Evolutionary conservation across 2,113 vertebrate genomes (phyloP).

Genomic region (Epinephelus cyanopodus): DNA sequence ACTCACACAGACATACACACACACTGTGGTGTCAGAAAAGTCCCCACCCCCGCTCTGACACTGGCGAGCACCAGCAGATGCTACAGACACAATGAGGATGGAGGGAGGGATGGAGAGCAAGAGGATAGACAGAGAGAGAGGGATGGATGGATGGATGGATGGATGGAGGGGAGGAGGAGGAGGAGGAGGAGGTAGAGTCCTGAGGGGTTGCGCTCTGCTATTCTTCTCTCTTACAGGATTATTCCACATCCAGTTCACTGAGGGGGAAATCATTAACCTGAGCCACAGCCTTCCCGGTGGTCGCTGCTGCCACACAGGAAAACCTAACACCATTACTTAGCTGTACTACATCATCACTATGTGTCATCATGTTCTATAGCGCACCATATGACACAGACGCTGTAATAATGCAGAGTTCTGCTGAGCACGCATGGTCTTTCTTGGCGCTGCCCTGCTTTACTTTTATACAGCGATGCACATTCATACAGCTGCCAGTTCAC

Average conservation of each 20-base stretch:
- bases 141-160: slow-evolving; percentile 28
- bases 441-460: slow-evolving; percentile 50
- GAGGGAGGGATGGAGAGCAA: slow-evolving; percentile 45
- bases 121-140: slow-evolving; percentile 27
- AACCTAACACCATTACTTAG: slow-evolving; percentile 26
- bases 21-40: slow-evolving; percentile 65
- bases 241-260: slow-evolving; percentile 66
- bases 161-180: slow-evolving; percentile 15
- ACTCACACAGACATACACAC: slow-evolving; percentile 34
- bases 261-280: slow-evolving; percentile 68
- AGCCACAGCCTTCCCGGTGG: slow-evolving; percentile 59
- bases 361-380: slow-evolving; percentile 55
- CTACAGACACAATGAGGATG: slow-evolving; percentile 71
- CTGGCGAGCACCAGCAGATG: slow-evolving; percentile 66
- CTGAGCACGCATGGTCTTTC: slow-evolving; percentile 57
- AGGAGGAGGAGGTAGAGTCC: slow-evolving; percentile 26
- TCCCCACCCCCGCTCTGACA: slow-evolving; percentile 76
- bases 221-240: slow-evolving; percentile 67
- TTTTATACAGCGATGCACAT: slow-evolving; percentile 35
- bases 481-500: slow-evolving; percentile 38
- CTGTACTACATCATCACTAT: slow-evolving; percentile 58
- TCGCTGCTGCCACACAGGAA: slow-evolving; percentile 45
- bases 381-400: slow-evolving; percentile 49
- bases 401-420: slow-evolving; percentile 53
- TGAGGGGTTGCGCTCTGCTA: slow-evolving; percentile 38